Base-by-base conservation (phyloP, 1,140 invertebrate genomes). In the Bombus fervidus region DNA sequence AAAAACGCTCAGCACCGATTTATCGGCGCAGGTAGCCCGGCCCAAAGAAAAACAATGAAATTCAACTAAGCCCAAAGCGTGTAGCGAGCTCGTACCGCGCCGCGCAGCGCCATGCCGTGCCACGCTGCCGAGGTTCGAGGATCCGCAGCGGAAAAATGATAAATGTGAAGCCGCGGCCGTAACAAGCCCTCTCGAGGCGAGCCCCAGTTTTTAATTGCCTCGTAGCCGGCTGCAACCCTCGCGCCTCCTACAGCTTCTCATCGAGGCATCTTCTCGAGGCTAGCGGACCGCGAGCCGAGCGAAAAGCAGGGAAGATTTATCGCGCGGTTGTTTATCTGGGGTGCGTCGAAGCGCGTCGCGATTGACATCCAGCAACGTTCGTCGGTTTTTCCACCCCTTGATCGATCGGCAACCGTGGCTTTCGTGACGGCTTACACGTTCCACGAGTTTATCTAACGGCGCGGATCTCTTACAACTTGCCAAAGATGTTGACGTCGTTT, bases 191-290 rank as follows among this genome's bases (percentile, higher is more conserved):
- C 91, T 93, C 89, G 91, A 93, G 92, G 91, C 90, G 77, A 93
- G 93, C 90, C 90, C 92, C 89, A 93, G 91, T 94, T 94, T 94
- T 94, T 93, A 93, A 94, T 94, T 93, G 92, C 93, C 93, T 92
- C 91, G 90, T 90, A 83, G 82, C 79, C 75, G 80, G 72, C 59
- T 28, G 66, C 76, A 73, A 69, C 62, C 53, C 64, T 81, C 37
- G 69, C 80, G 69, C 64, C 59, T 34, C 39, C n/a, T 12, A 5
- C 34, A 4, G 18, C 34, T 25, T 34, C 82, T 74, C 68, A 34
- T 71, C 71, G 43, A n/a, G 41, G 37, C 75, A 22, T 62, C 76
- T 64, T 72, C 69, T 72, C 69, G 28, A 31, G 0, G 25, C 15
- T 8, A 37, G 22, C 37, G 22, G 25, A 25, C 34, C 74, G 34